Evolutionary conservation across 2,797 vertebrate species (phyloP).

Genomic region (Delichon dasypus): DNA sequence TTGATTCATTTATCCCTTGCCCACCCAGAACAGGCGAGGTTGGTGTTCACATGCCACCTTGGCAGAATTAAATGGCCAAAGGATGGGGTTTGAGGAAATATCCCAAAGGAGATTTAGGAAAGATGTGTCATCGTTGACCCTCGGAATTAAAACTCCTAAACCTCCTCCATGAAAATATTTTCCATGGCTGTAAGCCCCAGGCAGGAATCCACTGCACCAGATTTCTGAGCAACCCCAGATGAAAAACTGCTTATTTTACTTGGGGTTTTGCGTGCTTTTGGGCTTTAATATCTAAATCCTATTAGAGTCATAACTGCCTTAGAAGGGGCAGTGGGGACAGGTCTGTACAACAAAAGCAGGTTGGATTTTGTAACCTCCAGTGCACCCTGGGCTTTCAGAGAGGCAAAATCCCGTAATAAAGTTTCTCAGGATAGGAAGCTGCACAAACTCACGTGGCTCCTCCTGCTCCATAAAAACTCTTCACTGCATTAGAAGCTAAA

Average conservation of each 20-base stretch:
- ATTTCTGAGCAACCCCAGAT: neutral
- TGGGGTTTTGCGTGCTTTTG: neutral
- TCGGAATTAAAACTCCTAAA: neutral
- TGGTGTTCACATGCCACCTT: neutral
- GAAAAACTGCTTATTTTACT: neutral
- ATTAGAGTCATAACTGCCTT: conserved; percentile 36
- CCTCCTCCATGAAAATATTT: neutral
- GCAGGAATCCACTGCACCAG: neutral
- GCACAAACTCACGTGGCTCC: neutral
- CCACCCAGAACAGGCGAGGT: neutral
- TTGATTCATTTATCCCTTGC: neutral
- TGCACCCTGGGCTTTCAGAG: neutral
- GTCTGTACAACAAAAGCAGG: conserved; percentile 17
- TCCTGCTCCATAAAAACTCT: neutral
- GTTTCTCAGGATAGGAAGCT: neutral
- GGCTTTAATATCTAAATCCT: conserved; percentile 52
- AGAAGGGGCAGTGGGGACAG: neutral
- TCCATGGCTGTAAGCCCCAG: neutral
- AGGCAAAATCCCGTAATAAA: neutral
- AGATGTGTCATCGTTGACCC: rapidly evolving
- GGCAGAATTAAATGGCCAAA: neutral
- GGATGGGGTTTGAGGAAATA: neutral
- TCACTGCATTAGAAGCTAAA: neutral
- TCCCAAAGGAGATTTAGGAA: neutral
- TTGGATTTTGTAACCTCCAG: neutral